Base-by-base conservation (phyloP, 2,113 vertebrate species). In the Erpornis zantholeuca region DNA sequence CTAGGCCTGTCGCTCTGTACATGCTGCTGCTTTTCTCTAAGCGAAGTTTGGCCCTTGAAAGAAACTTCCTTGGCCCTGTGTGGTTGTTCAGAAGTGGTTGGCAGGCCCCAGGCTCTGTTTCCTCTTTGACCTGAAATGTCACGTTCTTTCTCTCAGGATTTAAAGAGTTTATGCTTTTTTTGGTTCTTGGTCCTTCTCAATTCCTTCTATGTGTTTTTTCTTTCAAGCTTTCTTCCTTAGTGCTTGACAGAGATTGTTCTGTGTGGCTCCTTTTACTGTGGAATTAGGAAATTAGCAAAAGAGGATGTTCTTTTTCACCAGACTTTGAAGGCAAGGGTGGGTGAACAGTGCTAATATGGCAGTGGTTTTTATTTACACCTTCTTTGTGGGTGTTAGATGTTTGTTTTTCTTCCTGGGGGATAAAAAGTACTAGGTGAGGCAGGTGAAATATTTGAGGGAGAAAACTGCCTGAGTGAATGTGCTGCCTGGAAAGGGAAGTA, bases 221-320 rank as follows among this genome's bases (percentile, higher is more conserved):
- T 54, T 71, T 82, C 24, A 40, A 71, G 12, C 23, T 42, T 45
- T 61, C 28, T 70, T 80, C 42, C 23, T 89, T 21, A 59, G 19
- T 2, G 2, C 33, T 54, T 75, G 38, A 54, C 60, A 63, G 29
- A 27, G 33, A 59, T 78, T 83, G 12, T 15, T 86, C 9, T n/a
- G 1, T 83, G 35, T 38, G 28, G 11, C 19, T 66, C 21, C 19
- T 88, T 63, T 66, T 66, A 42, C 38, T 66, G 60, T 66, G 72
- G 42, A 78, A 78, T 84, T 86, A 38, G 63, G 61, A 79, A 76
- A 64, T 53, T 21, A 66, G 14, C 12, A 36, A 12, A 86, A 60
- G 38, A 36, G 1, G 0, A 25, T 68, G 1, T 31, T 49, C 22
- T 42, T 70, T 31, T 69, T 36, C 1, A 0, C 59, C 45, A 50